Percentiles rank a stretch among this genome's conserved stretches.
Evolutionary conservation across 2,888 invertebrate genomes (phyloP).

Genomic region (Coelopa pilipes): DNA sequence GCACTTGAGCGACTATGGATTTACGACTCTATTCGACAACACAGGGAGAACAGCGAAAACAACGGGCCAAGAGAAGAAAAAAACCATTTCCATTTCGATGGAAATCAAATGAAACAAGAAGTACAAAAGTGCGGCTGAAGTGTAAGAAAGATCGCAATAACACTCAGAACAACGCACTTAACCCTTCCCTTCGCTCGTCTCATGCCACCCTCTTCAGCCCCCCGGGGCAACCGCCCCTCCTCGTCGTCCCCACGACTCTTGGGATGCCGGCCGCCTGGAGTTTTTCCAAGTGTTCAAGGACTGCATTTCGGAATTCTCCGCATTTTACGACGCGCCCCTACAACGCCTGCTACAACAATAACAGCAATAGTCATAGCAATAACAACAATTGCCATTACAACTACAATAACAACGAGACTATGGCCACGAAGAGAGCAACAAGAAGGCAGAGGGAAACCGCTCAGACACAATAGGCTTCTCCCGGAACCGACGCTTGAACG

Average conservation of each 20-base stretch:
- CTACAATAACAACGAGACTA: too few relatives aligned
- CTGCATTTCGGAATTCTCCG: conserved; percentile 18
- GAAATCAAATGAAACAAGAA: not conserved
- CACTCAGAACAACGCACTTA: conserved; percentile 12
- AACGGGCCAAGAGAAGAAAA: too few relatives aligned
- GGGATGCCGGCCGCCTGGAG: not conserved
- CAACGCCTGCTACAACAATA: conserved; percentile 10
- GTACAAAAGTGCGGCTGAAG: conserved; percentile 42
- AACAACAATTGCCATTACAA: too few relatives aligned
- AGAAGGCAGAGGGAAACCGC: not conserved
- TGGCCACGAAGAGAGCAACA: too few relatives aligned
- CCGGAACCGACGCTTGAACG: not conserved
- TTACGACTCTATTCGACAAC: conserved; percentile 46
- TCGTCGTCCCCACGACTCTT: not conserved
- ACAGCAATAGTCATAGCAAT: not conserved
- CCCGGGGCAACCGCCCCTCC: not conserved
- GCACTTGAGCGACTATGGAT: conserved; percentile 52
- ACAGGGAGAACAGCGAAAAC: not conserved
- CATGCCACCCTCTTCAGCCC: not conserved
- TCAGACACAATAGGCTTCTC: conserved; percentile 19
- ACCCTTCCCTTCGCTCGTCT: too few relatives aligned
- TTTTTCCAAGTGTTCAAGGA: conserved; percentile 15
- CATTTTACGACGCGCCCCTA: conserved; percentile 50
- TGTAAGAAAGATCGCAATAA: conserved; percentile 41
- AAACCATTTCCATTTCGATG: conserved; percentile 4